Evolutionary conservation across 2,113 vertebrate species (phyloP).

Genomic region (Aegithalos caudatus): DNA sequence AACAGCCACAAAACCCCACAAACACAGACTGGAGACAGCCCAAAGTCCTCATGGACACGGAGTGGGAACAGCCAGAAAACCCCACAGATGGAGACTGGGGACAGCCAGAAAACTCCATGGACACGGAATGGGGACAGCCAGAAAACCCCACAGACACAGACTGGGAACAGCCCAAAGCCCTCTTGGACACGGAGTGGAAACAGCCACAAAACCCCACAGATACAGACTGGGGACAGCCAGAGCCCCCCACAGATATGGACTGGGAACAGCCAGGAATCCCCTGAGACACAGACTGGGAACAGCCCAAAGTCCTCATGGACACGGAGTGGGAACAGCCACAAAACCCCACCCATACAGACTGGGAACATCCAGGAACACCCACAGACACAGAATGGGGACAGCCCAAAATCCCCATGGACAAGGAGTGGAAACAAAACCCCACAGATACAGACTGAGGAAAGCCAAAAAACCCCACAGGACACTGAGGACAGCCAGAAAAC

Average conservation of each 20-base stretch:
- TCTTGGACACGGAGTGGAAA: background rate
- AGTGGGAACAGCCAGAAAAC: background rate
- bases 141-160: too few relatives aligned
- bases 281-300: background rate
- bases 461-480: rapidly evolving
- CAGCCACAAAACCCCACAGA: background rate
- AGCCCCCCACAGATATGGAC: background rate
- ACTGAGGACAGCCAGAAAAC: background rate
- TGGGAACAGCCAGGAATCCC: background rate
- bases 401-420: background rate
- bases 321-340: background rate
- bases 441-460: rapidly evolving
- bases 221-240: background rate
- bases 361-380: background rate
- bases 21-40: background rate
- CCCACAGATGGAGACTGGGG: rapidly evolving
- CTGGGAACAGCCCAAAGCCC: background rate
- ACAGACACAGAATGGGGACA: background rate
- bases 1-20: background rate
- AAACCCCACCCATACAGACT: rapidly evolving
- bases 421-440: background rate
- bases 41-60: rapidly evolving
- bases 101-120: background rate
- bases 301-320: background rate
- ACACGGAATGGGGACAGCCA: background rate